These are phyloP conservation scores for Apostichopus californicus DNA, from an alignment of 35 echinoderm and acorn worm genomes.

Conservation along the genomic window DNA sequence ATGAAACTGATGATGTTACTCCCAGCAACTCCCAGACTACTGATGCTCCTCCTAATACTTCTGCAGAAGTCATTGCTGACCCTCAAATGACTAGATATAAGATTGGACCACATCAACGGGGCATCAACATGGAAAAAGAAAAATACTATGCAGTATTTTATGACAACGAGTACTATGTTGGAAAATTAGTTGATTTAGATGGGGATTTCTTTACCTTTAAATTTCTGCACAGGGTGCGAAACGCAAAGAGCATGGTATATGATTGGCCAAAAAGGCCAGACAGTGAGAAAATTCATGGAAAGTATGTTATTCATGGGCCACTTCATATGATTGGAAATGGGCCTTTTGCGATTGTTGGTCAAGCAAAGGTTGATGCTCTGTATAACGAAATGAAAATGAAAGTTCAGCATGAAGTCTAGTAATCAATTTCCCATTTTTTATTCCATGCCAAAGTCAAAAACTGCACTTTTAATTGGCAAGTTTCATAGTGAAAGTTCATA, in stretches of 20 bases:
- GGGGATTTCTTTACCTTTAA: not conserved
- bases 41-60: too few relatives aligned
- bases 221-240: not conserved
- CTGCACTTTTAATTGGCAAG: too few relatives aligned
- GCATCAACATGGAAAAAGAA: not conserved
- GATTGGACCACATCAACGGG: not conserved
- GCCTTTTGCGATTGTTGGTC: not conserved
- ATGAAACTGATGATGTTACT: too few relatives aligned
- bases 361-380: not conserved
- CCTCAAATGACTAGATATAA: too few relatives aligned
- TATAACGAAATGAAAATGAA: too few relatives aligned
- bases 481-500: too few relatives aligned
- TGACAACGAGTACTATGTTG: not conserved
- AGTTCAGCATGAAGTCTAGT: too few relatives aligned
- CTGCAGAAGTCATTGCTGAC: too few relatives aligned
- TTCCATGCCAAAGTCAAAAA: too few relatives aligned
- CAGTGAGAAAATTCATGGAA: not conserved
- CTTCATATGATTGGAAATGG: not conserved
- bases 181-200: not conserved
- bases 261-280: not conserved
- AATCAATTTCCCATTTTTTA: too few relatives aligned
- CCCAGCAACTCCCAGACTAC: too few relatives aligned
- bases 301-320: not conserved
- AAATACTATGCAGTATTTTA: slow-evolving; percentile 14
- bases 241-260: not conserved